These are phyloP conservation scores for Medauroidea extradentata DNA, from an alignment of 1,140 invertebrate species.

Conservation along the genomic window DNA sequence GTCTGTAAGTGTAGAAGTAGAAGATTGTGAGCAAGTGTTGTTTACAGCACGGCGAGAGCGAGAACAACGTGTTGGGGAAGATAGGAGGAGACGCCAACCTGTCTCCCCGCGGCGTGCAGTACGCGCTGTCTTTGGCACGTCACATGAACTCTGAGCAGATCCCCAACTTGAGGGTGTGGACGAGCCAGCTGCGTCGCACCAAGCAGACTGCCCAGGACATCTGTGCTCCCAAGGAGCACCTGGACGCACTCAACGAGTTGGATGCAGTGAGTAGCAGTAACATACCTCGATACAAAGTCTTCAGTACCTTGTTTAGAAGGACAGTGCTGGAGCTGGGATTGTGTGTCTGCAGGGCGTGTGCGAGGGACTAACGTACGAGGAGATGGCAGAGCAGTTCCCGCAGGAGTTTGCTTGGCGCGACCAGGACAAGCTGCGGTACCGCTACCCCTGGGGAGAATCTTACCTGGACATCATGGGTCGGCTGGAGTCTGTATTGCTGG, in stretches of 20 bases:
- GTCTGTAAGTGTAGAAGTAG: too few relatives aligned
- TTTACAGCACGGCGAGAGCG: conserved; percentile 84
- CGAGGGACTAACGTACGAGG: conserved; percentile 89
- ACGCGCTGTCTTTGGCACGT: conserved; percentile 68
- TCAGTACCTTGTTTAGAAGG: too few relatives aligned
- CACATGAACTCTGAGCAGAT: conserved; percentile 63
- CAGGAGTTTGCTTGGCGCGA: conserved; percentile 88
- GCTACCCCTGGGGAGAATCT: conserved; percentile 88
- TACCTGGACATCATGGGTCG: conserved; percentile 83
- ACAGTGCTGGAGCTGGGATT: too few relatives aligned
- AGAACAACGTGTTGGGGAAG: conserved; percentile 83
- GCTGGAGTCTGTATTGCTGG: conserved; percentile 72
- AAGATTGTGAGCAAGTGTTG: conserved; percentile 7
- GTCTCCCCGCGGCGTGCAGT: conserved; percentile 72
- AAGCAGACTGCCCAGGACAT: conserved; percentile 80
- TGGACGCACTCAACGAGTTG: conserved; percentile 81
- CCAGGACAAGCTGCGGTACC: conserved; percentile 86
- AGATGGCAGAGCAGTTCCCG: conserved; percentile 85
- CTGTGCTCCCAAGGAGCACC: conserved; percentile 72
- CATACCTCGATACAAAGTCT: too few relatives aligned
- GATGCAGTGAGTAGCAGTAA: conserved; percentile 63
- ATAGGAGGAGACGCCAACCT: conserved; percentile 87
- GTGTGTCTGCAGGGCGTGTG: conserved; percentile 70
- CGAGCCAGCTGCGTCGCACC: conserved; percentile 79
- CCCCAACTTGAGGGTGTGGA: conserved; percentile 77